Conservation (phyloP, 2,113 vertebrate genomes). For the Chaetops frenatus region DNA sequence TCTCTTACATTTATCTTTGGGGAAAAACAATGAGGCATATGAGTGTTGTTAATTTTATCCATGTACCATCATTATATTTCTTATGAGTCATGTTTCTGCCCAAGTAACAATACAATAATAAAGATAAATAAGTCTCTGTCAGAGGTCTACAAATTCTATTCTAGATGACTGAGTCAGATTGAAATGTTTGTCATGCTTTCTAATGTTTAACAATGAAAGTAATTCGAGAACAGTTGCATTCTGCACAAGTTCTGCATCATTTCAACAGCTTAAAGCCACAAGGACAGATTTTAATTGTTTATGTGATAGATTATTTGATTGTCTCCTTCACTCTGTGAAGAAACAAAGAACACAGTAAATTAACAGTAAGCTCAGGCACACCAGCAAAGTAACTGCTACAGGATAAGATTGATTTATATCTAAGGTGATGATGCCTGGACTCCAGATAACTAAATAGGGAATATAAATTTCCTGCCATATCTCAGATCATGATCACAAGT, state of each 20-base stretch:
- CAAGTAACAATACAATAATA: constrained; percentile 56
- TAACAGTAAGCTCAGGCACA: constrained; percentile 55
- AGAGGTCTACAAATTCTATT: constrained; percentile 18
- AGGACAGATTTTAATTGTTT: constrained; percentile 69
- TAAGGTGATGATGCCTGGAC: neutral
- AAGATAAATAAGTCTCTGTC: constrained; percentile 55
- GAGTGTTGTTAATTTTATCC: constrained; percentile 37
- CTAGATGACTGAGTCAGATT: constrained; percentile 30
- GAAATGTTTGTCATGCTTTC: constrained; percentile 60
- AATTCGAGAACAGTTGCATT: constrained; percentile 58
- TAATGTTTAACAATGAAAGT: constrained; percentile 47
- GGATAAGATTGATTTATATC: constrained; percentile 63
- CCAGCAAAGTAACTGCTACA: constrained; percentile 12
- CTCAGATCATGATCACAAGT: constrained; percentile 1
- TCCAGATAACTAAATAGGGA: constrained; percentile 48
- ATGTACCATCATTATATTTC: constrained; percentile 18
- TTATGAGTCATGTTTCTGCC: neutral
- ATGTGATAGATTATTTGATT: constrained; percentile 57
- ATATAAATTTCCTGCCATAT: constrained; percentile 47
- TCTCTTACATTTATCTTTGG: neutral
- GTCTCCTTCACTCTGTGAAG: constrained; percentile 33
- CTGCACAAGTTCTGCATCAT: constrained; percentile 25
- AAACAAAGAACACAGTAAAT: constrained; percentile 50
- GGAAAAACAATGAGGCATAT: neutral
- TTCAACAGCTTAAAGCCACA: constrained; percentile 34